phyloP scores from a whole-genome alignment of 1,140 invertebrate genomes.

The Probaryconus sp. region DNA sequence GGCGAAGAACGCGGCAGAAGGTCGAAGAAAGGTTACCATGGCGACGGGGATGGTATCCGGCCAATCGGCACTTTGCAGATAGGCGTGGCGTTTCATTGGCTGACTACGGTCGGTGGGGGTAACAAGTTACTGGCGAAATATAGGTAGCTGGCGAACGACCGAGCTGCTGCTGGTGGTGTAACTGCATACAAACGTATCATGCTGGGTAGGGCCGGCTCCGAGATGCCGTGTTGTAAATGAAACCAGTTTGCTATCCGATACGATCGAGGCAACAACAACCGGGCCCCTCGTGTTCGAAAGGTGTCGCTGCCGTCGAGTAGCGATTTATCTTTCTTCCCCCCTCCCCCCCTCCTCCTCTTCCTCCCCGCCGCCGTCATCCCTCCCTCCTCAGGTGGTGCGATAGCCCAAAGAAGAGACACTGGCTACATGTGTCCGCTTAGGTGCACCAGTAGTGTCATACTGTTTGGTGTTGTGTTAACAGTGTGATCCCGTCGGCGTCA shows the following conservation, averaged over 20 bases:
- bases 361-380: not conserved
- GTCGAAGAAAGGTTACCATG: conserved; percentile 73
- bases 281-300: conserved; percentile 49
- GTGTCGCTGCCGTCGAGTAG: conserved; percentile 32
- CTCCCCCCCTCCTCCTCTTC: not conserved
- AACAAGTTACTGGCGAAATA: conserved; percentile 21
- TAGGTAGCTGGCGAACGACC: conserved; percentile 48
- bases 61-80: conserved; percentile 68
- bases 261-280: conserved; percentile 76
- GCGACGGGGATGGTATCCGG: conserved; percentile 73
- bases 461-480: conserved; percentile 44
- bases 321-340: not conserved
- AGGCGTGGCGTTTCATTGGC: conserved; percentile 75
- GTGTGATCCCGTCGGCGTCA: conserved; percentile 16
- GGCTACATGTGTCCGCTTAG: conserved; percentile 23
- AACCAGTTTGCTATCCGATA: conserved; percentile 79
- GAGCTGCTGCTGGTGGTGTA: conserved; percentile 59
- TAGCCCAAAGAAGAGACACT: no score
- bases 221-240: conserved; percentile 78
- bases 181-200: conserved; percentile 77
- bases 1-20: conserved; percentile 57
- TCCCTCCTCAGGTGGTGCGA: not conserved
- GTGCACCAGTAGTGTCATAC: conserved; percentile 23
- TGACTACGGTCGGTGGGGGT: conserved; percentile 7
- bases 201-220: conserved; percentile 76